Evolutionary conservation across 2,888 invertebrate genomes (phyloP).

Genomic region (Dryobota labecula): DNA sequence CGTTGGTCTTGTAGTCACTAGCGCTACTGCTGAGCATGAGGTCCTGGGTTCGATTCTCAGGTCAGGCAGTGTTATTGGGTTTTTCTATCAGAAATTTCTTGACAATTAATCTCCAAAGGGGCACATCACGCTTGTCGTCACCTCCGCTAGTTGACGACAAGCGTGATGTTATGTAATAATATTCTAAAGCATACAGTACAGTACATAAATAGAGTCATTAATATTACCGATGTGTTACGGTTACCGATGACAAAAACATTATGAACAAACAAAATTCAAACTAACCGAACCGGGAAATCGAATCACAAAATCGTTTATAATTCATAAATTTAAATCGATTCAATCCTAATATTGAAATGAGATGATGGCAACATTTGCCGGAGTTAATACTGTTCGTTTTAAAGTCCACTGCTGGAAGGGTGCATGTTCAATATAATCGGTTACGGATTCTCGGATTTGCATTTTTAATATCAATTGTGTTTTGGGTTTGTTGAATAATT

Average conservation of each 20-base stretch:
- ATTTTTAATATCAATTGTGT: conserved; percentile 49
- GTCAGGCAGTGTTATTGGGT: not conserved
- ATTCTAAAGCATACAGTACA: not conserved
- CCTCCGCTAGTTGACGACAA: too few species aligned
- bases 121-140: too few species aligned
- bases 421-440: conserved; percentile 45
- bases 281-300: conserved; percentile 46
- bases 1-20: not conserved
- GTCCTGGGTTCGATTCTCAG: not conserved
- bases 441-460: conserved; percentile 36
- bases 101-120: too few species aligned
- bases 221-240: conserved; percentile 2
- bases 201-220: not conserved
- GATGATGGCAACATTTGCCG: conserved; percentile 56
- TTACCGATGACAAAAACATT: conserved; percentile 8
- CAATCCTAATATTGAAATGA: conserved; percentile 66
- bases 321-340: conserved; percentile 68
- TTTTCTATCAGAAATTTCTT: not conserved
- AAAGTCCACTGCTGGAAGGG: conserved; percentile 46
- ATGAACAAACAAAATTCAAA: conserved; percentile 44
- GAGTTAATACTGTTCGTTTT: conserved; percentile 58
- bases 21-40: not conserved
- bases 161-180: not conserved
- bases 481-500: conserved; percentile 39
- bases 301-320: conserved; percentile 60